Percentiles rank a stretch among this genome's conserved stretches.
Evolutionary conservation across 2,113 vertebrate species (phyloP).

Genomic region (Chaetodon trifascialis): DNA sequence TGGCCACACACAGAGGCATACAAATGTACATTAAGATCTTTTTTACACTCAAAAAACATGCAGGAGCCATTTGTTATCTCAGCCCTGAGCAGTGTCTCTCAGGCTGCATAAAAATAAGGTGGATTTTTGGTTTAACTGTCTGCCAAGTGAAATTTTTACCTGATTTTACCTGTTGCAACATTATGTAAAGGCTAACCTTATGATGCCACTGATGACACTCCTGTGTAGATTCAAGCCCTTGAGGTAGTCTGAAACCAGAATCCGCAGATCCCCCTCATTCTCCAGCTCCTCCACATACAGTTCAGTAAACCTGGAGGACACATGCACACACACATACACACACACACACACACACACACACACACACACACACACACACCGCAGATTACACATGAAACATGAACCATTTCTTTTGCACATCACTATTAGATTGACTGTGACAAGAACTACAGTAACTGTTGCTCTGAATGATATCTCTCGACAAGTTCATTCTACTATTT

Average conservation of each 20-base stretch:
- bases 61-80: neutral
- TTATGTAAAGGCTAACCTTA: slow-evolving; percentile 85
- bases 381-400: neutral
- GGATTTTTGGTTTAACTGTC: neutral
- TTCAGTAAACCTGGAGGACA: slow-evolving; percentile 91
- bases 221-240: slow-evolving; percentile 89
- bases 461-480: neutral
- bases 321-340: neutral
- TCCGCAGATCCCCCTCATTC: slow-evolving; percentile 90
- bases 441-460: too few relatives aligned
- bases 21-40: neutral
- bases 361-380: slow-evolving; percentile 1
- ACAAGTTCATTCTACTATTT: neutral
- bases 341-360: slow-evolving; percentile 9
- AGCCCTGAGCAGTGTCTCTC: neutral
- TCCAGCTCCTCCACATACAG: slow-evolving; percentile 96
- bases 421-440: too few relatives aligned
- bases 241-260: slow-evolving; percentile 94
- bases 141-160: neutral
- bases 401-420: neutral
- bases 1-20: too few relatives aligned
- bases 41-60: neutral
- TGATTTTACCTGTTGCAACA: neutral
- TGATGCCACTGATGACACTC: slow-evolving; percentile 91
- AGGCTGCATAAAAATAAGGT: neutral